Evolutionary conservation across 2,888 invertebrate species (phyloP).

Genomic region (Melieria crassipennis): DNA sequence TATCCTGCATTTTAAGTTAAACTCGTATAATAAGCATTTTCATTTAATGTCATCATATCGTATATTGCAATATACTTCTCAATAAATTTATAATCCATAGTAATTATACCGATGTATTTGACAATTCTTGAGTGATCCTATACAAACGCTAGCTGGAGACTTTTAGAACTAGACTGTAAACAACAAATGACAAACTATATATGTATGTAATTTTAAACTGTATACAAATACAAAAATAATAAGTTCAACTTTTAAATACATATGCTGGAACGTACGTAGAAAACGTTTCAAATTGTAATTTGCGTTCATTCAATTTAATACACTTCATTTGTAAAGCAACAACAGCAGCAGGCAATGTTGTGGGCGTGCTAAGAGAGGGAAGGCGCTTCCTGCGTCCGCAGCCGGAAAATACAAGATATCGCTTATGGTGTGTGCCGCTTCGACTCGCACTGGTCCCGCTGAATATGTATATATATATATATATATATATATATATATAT

Average conservation of each 20-base stretch:
- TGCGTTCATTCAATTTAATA: neutral
- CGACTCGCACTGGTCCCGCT: neutral
- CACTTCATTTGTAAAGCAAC: conserved; percentile 7
- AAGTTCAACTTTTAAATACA: conserved; percentile 6
- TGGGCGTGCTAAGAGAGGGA: too few species aligned
- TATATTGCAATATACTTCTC: conserved; percentile 3
- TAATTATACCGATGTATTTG: too few species aligned
- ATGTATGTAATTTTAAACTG: conserved; percentile 5
- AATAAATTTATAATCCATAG: too few species aligned
- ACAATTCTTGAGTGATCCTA: conserved; percentile 12
- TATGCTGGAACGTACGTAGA: conserved; percentile 20
- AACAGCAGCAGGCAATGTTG: neutral
- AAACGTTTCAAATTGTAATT: neutral
- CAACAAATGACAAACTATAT: conserved; percentile 2
- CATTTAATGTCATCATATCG: conserved; percentile 8
- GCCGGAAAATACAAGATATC: too few species aligned
- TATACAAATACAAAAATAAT: conserved; percentile 21
- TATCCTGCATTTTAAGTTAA: conserved; percentile 6
- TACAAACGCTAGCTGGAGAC: conserved; percentile 8
- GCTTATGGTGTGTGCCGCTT: neutral
- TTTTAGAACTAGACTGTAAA: neutral
- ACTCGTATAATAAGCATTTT: conserved; percentile 3
- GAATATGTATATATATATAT: too few species aligned
- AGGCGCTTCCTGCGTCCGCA: neutral
- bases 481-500: neutral